Base-by-base conservation (phyloP, 2,888 invertebrate genomes). In the Torymus tubicola region DNA sequence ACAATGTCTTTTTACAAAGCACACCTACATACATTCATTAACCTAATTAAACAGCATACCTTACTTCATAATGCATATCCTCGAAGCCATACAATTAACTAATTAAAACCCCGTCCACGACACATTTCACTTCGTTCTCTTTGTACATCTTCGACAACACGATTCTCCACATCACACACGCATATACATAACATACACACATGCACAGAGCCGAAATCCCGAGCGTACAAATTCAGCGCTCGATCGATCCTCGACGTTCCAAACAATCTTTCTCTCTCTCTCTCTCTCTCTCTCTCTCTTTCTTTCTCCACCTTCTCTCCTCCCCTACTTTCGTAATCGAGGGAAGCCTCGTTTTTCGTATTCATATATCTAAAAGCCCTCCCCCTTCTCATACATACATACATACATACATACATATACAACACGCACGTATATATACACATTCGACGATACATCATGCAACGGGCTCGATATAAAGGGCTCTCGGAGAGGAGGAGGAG, bases 391-490 rank as follows among this genome's bases (percentile, higher is more conserved):
- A 81, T 80, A 84, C 79, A 31, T 31, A 31, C 31, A 31, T 31
- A 31, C 31, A 31, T 31, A 31, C 31, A n/a, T n/a, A n/a, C n/a
- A n/a, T n/a, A n/a, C n/a, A n/a, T n/a, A n/a, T n/a, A n/a, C n/a
- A n/a, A n/a, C n/a, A n/a, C n/a, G n/a, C n/a, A n/a, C 84, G 86
- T 86, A 86, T 86, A 84, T 13, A 57, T 21, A 68, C 31, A 21
- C 86, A 83, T 85, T 87, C 86, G 84, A 85, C 87, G 87, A 89
- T 89, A 88, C 86, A 89, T 89, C 88, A 87, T 85, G 85, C 82
- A 76, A 82, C 80, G 82, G 61, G 74, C 65, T 13, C 16, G 12
- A 16, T 18, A 53, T 65, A 77, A 65, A 64, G 73, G 77, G 78
- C 72, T 70, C 58, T 13, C 18, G 18, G 78, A 57, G 71, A 78